Conservation (phyloP, 2,888 invertebrate genomes). For the Therioaphis trifolii region DNA sequence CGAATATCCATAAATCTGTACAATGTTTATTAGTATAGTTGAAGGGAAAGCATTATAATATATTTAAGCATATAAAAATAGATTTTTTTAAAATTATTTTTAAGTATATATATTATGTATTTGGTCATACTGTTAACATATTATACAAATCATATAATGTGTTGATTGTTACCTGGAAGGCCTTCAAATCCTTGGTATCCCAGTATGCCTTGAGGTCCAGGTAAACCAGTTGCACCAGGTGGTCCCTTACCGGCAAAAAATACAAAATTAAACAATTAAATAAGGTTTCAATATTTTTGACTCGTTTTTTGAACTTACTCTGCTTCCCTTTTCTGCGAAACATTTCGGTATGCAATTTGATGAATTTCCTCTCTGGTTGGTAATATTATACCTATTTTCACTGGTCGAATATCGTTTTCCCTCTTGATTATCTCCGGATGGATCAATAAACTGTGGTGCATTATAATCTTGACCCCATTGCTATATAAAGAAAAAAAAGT, state of each 20-base stretch:
- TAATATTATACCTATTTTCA: conserved; percentile 61
- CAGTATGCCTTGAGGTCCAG: conserved; percentile 80
- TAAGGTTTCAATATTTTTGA: background rate
- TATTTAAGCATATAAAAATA: too few relatives aligned
- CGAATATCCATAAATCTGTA: too few relatives aligned
- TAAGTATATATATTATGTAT: too few relatives aligned
- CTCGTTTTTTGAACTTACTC: conserved; percentile 71
- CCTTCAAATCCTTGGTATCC: conserved; percentile 82
- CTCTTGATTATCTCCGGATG: conserved; percentile 42
- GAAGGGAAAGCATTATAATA: too few relatives aligned
- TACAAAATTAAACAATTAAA: background rate
- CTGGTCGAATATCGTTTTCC: conserved; percentile 14
- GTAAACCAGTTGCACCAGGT: conserved; percentile 81
- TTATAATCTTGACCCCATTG: conserved; percentile 45
- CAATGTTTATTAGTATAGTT: too few relatives aligned
- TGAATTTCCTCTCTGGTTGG: conserved; percentile 65
- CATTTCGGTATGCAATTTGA: conserved; percentile 82
- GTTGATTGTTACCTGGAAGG: conserved; percentile 68
- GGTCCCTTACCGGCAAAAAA: conserved; percentile 73
- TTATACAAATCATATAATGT: too few relatives aligned
- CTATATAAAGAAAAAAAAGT: background rate
- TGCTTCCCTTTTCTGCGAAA: conserved; percentile 86
- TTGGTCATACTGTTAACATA: too few relatives aligned
- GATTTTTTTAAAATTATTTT: too few relatives aligned
- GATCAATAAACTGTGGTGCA: background rate